Evolutionary conservation across 2,888 invertebrate species (phyloP).

Genomic region (Osmoderma eremita): DNA sequence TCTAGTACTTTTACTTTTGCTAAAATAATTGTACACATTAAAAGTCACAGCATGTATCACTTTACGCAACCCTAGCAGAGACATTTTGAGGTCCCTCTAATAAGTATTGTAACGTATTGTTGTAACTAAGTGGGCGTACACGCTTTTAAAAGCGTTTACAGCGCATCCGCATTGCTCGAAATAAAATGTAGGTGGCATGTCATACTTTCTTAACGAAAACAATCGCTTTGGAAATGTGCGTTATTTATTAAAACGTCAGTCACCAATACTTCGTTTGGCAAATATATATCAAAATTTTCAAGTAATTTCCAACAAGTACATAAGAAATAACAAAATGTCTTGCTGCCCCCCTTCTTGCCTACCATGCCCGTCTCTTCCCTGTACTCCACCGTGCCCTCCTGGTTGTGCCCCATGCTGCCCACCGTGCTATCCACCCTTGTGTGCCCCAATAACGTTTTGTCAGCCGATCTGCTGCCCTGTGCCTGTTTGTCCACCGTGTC

Average conservation of each 20-base stretch:
- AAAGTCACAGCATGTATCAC: too few species aligned
- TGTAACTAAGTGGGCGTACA: too few species aligned
- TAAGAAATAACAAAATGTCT: slow-evolving; percentile 27
- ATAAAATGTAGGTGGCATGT: too few species aligned
- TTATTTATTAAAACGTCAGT: slow-evolving; percentile 19
- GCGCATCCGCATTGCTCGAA: too few species aligned
- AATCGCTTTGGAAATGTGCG: slow-evolving; percentile 2
- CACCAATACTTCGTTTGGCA: background rate
- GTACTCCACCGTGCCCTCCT: slow-evolving; percentile 39
- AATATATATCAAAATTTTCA: slow-evolving; percentile 8
- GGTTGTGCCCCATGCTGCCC: slow-evolving; percentile 42
- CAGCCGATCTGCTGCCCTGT: slow-evolving; percentile 35
- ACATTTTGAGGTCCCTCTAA: too few species aligned
- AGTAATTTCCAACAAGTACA: slow-evolving; percentile 2
- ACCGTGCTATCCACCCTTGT: slow-evolving; percentile 40
- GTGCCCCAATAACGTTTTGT: slow-evolving; percentile 26
- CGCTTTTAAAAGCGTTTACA: too few species aligned
- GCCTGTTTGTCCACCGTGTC: slow-evolving; percentile 38
- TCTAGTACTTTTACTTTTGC: too few species aligned
- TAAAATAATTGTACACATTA: too few species aligned
- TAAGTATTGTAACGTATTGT: too few species aligned
- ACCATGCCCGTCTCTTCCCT: slow-evolving; percentile 40
- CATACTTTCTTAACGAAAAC: too few species aligned
- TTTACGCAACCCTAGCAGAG: too few species aligned
- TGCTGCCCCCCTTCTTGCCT: slow-evolving; percentile 38